Conservation (phyloP, 2,797 vertebrate species). For the Mormyrus proboscirostris region DNA sequence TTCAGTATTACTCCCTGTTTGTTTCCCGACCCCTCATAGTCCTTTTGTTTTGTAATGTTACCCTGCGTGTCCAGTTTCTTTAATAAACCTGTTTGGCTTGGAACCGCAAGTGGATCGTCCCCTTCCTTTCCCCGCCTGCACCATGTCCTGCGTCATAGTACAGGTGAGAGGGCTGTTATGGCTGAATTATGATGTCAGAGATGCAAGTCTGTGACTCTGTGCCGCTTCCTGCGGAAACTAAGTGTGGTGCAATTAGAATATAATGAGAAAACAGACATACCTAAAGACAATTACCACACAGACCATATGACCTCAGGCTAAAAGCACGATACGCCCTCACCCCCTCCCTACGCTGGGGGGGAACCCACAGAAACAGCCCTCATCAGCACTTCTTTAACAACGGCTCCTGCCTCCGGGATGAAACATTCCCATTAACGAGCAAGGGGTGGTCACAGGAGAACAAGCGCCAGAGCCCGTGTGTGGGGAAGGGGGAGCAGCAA, state of each 20-base stretch:
- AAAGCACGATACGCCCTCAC: conserved; percentile 20
- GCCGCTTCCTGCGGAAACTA: background rate
- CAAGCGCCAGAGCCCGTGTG: background rate
- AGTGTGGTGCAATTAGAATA: conserved; percentile 32
- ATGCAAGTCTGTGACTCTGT: background rate
- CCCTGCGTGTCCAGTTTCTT: no score
- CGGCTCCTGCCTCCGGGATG: background rate
- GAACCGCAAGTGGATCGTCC: no score
- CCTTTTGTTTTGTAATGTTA: background rate
- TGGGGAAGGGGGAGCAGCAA: background rate
- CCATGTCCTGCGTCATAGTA: no score
- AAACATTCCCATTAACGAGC: background rate
- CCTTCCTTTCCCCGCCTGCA: no score
- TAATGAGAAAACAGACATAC: conserved; percentile 31
- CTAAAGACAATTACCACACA: conserved; percentile 34
- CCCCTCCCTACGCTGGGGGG: background rate
- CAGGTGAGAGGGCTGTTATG: background rate
- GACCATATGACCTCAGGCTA: conserved; percentile 27
- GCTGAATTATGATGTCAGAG: background rate
- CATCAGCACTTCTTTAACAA: conserved; percentile 13
- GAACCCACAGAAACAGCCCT: background rate
- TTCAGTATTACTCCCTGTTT: background rate
- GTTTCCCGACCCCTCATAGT: background rate
- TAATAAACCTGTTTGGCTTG: no score
- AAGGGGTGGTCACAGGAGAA: background rate